A percentile compares a stretch with the other conserved stretches of the same genome.
These are phyloP conservation scores for Dasypus novemcinctus DNA, from an alignment of 2,113 vertebrate species.

Conservation along the genomic window DNA sequence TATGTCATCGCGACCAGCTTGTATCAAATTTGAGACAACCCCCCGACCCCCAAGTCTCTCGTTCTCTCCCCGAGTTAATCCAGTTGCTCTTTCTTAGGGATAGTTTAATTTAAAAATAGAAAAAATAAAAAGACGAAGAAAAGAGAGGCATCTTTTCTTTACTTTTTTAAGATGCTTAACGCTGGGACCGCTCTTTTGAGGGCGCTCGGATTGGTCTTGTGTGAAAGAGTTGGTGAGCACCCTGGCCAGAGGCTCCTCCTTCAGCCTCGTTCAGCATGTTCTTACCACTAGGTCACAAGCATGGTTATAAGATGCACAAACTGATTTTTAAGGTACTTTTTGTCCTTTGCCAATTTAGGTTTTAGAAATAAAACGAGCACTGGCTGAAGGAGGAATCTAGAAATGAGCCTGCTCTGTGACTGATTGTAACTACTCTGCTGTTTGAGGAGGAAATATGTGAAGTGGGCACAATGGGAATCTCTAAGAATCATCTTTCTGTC, in stretches of 20 bases:
- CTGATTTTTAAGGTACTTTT: neutral
- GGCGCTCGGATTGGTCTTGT: neutral
- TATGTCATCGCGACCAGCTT: neutral
- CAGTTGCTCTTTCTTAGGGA: neutral
- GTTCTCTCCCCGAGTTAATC: neutral
- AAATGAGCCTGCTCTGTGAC: neutral
- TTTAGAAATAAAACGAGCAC: neutral
- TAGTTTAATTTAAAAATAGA: neutral
- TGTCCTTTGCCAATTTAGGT: neutral
- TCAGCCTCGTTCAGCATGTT: neutral
- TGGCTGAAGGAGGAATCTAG: neutral
- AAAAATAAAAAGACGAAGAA: neutral
- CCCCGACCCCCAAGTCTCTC: neutral
- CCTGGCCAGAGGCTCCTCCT: neutral
- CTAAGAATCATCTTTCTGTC: slow-evolving; percentile 18
- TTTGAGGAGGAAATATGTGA: neutral
- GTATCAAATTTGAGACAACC: neutral
- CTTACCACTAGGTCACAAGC: neutral
- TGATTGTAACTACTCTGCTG: neutral
- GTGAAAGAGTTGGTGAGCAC: neutral
- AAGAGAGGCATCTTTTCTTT: neutral
- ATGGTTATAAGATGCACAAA: neutral
- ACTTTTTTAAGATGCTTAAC: neutral
- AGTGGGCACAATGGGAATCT: neutral
- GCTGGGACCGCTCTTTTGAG: neutral